Percentiles rank a stretch among this genome's conserved stretches.
phyloP scores from a whole-genome alignment of 2,797 vertebrate genomes.

The Monodelphis domestica region DNA sequence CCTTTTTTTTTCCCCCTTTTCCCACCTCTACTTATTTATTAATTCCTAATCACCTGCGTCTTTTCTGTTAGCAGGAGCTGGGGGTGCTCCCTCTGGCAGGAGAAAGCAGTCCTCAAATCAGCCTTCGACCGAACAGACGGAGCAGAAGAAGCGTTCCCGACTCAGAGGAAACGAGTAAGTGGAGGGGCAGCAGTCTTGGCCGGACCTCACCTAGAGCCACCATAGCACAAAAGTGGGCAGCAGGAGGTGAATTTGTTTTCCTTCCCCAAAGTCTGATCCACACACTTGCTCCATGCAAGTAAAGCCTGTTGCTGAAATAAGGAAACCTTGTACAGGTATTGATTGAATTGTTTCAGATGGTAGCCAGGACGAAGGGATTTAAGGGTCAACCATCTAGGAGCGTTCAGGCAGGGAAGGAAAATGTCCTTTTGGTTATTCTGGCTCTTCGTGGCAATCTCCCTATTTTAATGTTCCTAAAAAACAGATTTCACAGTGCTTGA shows the following conservation, averaged over 20 bases:
- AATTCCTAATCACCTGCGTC: neutral
- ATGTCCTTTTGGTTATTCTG: neutral
- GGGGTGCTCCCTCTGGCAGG: slow-evolving; percentile 13
- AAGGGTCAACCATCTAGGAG: neutral
- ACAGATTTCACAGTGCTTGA: neutral
- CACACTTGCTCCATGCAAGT: neutral
- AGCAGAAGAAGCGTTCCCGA: slow-evolving; percentile 65
- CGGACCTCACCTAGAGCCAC: neutral
- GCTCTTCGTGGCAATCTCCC: neutral
- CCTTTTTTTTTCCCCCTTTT: no score
- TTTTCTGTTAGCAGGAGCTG: slow-evolving; percentile 72
- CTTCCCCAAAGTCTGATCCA: neutral
- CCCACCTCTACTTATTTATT: neutral
- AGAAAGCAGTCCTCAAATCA: slow-evolving; percentile 58
- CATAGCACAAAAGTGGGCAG: neutral
- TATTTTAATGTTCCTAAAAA: neutral
- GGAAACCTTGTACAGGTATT: neutral
- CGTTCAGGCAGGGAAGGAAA: neutral
- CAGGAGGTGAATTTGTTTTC: neutral
- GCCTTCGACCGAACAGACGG: slow-evolving; percentile 60
- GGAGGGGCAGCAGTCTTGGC: neutral
- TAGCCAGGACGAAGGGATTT: neutral
- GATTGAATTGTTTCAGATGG: neutral
- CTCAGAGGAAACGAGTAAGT: slow-evolving; percentile 81
- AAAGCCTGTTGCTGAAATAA: neutral